phyloP scores from a whole-genome alignment of 2,113 vertebrate species.

The Epinephelus cyanopodus region DNA sequence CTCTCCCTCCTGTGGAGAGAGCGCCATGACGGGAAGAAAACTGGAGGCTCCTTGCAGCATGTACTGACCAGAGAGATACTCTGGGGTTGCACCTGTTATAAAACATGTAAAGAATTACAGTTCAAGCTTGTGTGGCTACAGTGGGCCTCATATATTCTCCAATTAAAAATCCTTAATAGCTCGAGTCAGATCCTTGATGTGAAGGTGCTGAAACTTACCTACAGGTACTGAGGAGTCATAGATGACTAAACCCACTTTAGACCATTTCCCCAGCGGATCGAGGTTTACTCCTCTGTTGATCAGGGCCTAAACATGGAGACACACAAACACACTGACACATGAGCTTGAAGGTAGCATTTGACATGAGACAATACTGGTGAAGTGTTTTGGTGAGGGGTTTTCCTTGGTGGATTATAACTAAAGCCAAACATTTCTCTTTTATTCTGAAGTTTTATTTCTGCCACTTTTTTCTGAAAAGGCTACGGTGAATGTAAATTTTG shows the following conservation, averaged over 20 bases:
- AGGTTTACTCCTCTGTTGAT: conserved; percentile 98
- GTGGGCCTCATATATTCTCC: not conserved
- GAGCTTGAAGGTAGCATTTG: not conserved
- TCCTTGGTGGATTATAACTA: not conserved
- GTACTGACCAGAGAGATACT: conserved; percentile 97
- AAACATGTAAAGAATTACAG: not conserved
- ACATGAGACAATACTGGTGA: not conserved
- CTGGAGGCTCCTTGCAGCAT: conserved; percentile 98
- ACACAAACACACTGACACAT: not conserved
- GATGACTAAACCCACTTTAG: conserved; percentile 95
- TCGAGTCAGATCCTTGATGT: not conserved
- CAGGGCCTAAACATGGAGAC: conserved; percentile 85
- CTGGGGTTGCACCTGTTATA: conserved; percentile 92
- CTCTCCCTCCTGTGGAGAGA: conserved; percentile 97
- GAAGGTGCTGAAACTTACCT: conserved; percentile 82
- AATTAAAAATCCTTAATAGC: not conserved
- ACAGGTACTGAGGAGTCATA: conserved; percentile 97
- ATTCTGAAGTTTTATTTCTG: not conserved
- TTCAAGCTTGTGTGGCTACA: not conserved
- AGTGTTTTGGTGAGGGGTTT: not conserved
- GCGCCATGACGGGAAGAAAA: conserved; percentile 95
- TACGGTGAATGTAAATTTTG: too few species aligned
- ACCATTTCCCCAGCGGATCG: conserved; percentile 97
- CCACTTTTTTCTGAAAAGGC: too few species aligned
- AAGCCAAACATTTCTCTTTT: not conserved